Evolutionary conservation across 2,113 vertebrate species (phyloP).

Genomic region (Pollachius pollachius): DNA sequence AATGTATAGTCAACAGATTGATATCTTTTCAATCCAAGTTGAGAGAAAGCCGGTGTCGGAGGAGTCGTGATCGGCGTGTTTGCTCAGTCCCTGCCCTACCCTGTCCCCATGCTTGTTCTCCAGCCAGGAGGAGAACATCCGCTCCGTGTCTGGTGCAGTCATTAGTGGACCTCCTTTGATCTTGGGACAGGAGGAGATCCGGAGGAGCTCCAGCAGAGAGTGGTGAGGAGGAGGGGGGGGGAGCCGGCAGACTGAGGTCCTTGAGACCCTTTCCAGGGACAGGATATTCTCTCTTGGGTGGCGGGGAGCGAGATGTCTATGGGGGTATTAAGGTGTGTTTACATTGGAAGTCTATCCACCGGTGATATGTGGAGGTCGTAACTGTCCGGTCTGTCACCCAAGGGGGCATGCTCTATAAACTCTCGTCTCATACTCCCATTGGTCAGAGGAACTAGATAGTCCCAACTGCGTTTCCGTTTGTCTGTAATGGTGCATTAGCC

Average conservation of each 20-base stretch:
- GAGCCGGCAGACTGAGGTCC: slow-evolving; percentile 3
- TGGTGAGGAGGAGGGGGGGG: too few relatives aligned
- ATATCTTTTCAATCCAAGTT: too few relatives aligned
- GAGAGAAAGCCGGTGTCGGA: too few relatives aligned
- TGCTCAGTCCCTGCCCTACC: background rate
- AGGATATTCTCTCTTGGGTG: slow-evolving; percentile 7
- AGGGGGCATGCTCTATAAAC: too few relatives aligned
- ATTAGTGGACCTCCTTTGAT: slow-evolving; percentile 8
- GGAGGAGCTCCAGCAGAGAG: slow-evolving; percentile 3
- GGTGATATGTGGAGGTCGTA: too few relatives aligned
- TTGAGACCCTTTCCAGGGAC: background rate
- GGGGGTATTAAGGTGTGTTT: background rate
- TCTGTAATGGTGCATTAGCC: too few relatives aligned
- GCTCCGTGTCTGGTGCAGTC: slow-evolving; percentile 14
- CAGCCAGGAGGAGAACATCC: slow-evolving; percentile 7
- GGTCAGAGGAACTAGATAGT: too few relatives aligned
- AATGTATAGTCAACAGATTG: too few relatives aligned
- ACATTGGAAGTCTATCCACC: too few relatives aligned
- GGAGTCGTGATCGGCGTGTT: slow-evolving; percentile 6
- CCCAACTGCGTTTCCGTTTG: too few relatives aligned
- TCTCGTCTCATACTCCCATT: too few relatives aligned
- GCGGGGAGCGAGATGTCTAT: background rate
- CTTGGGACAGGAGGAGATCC: background rate
- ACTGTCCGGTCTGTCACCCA: too few relatives aligned
- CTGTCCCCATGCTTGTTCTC: background rate